A percentile compares a stretch with the other conserved stretches of the same genome.
Conservation (phyloP, 2,888 invertebrate genomes). For the Spisula solida region DNA sequence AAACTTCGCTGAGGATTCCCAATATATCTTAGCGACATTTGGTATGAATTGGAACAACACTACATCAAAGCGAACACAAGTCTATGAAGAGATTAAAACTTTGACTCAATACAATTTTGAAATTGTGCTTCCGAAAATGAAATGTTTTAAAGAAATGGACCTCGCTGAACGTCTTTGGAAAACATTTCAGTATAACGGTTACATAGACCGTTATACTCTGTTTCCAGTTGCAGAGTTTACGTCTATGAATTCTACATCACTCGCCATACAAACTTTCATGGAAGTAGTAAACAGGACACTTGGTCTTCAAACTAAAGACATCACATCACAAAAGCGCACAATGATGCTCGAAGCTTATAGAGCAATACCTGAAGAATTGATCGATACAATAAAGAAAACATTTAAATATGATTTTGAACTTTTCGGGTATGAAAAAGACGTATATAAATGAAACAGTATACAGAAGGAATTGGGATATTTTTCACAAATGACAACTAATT, state of each 20-base stretch:
- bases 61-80: background rate
- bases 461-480: too few relatives aligned
- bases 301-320: background rate
- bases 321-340: slow-evolving; percentile 41
- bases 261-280: too few relatives aligned
- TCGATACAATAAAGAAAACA: slow-evolving; percentile 44
- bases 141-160: slow-evolving; percentile 57
- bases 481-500: too few relatives aligned
- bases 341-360: slow-evolving; percentile 63
- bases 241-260: too few relatives aligned
- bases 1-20: slow-evolving; percentile 31
- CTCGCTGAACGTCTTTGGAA: slow-evolving; percentile 62
- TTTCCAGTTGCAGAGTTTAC: slow-evolving; percentile 33
- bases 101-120: slow-evolving; percentile 67
- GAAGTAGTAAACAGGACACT: slow-evolving; percentile 11
- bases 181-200: slow-evolving; percentile 70
- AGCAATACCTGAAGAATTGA: slow-evolving; percentile 40
- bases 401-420: slow-evolving; percentile 70
- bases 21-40: slow-evolving; percentile 54
- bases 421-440: slow-evolving; percentile 59
- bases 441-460: background rate
- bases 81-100: slow-evolving; percentile 60
- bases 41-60: slow-evolving; percentile 36
- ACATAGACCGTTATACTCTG: slow-evolving; percentile 46
- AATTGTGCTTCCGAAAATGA: slow-evolving; percentile 33